Evolutionary conservation across 2,113 vertebrate genomes (phyloP).

Genomic region (Urocynchramus pylzowi): DNA sequence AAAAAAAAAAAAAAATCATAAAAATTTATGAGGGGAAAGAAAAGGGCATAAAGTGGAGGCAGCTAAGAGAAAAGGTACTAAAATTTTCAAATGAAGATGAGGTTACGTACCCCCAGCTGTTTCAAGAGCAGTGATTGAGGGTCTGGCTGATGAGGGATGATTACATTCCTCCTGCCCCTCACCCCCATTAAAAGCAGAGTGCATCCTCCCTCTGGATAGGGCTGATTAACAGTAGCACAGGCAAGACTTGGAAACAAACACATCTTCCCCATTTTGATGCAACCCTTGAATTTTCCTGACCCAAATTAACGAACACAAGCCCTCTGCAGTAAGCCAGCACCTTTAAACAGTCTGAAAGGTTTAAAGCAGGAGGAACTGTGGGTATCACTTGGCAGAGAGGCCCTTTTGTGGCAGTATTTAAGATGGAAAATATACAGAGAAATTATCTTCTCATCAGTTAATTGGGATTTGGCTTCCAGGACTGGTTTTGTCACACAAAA

Average conservation of each 20-base stretch:
- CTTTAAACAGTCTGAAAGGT: not conserved
- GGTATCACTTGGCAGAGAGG: not conserved
- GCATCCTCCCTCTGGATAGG: not conserved
- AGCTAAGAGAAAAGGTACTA: not conserved
- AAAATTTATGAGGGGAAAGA: conserved; percentile 5
- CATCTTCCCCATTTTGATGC: not conserved
- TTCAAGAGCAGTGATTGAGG: conserved; percentile 58
- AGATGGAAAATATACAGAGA: not conserved
- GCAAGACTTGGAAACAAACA: not conserved
- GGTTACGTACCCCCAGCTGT: conserved; percentile 41
- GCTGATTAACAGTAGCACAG: conserved; percentile 21
- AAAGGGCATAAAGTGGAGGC: not conserved
- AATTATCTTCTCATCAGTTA: not conserved
- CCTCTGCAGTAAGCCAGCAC: not conserved
- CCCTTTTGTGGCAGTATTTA: not conserved
- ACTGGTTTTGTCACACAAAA: not conserved
- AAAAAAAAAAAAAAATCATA: conserved; percentile 16
- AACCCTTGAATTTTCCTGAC: not conserved
- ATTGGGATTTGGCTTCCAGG: not conserved
- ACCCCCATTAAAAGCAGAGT: not conserved
- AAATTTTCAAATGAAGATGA: conserved; percentile 45
- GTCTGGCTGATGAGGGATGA: conserved; percentile 57
- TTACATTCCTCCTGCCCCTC: conserved; percentile 28
- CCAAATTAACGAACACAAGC: not conserved
- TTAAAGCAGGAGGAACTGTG: not conserved